These are phyloP conservation scores for Oxyruncus cristatus DNA, from an alignment of 2,113 vertebrate species.

Conservation along the genomic window DNA sequence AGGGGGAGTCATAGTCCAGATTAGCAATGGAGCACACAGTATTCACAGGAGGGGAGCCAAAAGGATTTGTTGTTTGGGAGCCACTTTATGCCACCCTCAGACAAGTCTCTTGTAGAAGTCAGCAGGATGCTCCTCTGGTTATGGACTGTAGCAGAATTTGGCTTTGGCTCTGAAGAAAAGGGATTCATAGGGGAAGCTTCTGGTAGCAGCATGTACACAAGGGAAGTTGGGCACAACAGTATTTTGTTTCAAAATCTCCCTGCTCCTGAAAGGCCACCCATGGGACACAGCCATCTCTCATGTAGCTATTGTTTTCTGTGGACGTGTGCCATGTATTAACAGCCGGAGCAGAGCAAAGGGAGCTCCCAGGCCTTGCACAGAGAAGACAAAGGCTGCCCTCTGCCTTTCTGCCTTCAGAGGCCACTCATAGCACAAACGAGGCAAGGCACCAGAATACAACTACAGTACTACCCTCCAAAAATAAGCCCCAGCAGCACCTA, in stretches of 20 bases:
- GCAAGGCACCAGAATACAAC: neutral
- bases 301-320: constrained; percentile 48
- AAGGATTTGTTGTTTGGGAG: constrained; percentile 10
- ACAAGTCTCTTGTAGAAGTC: constrained; percentile 19
- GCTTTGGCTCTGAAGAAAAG: constrained; percentile 20
- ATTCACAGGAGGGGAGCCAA: neutral
- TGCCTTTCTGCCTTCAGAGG: constrained; percentile 41
- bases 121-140: constrained; percentile 42
- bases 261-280: constrained; percentile 61
- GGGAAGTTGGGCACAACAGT: constrained; percentile 41
- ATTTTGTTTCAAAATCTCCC: constrained; percentile 43
- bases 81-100: constrained; percentile 40
- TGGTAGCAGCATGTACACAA: constrained; percentile 57
- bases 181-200: constrained; percentile 11
- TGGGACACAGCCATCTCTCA: constrained; percentile 28
- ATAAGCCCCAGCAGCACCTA: neutral
- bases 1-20: neutral
- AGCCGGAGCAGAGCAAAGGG: neutral
- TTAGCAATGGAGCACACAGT: neutral
- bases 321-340: constrained; percentile 1
- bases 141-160: constrained; percentile 20
- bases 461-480: neutral
- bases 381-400: constrained; percentile 56
- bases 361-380: neutral
- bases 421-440: neutral